These are phyloP conservation scores for Drosophila yooni DNA, from an alignment of 2,888 invertebrate genomes.

Conservation along the genomic window DNA sequence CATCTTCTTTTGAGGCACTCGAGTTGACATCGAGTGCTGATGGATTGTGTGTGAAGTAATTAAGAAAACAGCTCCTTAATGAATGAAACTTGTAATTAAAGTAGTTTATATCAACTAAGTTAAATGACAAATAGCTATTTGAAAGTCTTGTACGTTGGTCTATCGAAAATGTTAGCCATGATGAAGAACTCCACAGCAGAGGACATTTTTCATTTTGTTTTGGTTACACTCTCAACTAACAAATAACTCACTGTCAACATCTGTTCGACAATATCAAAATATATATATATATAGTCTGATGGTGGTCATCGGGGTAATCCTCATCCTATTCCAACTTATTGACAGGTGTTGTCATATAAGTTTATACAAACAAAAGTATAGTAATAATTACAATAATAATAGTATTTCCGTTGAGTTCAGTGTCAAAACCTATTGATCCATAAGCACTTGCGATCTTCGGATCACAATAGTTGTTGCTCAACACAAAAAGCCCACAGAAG, in stretches of 20 bases:
- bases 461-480: slow-evolving; percentile 1
- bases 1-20: slow-evolving; percentile 8
- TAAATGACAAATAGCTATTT: background rate
- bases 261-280: background rate
- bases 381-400: slow-evolving; percentile 5
- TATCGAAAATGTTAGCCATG: background rate
- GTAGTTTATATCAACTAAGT: background rate
- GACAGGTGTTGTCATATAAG: background rate
- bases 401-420: slow-evolving; percentile 4
- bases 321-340: too few species aligned
- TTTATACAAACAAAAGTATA: background rate
- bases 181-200: background rate
- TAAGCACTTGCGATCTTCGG: background rate
- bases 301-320: too few species aligned
- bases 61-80: slow-evolving; percentile 6
- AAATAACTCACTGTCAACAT: background rate
- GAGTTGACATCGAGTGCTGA: slow-evolving; percentile 20
- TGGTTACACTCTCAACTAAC: background rate
- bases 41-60: slow-evolving; percentile 30
- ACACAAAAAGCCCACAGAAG: slow-evolving; percentile 11
- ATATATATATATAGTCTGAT: too few species aligned
- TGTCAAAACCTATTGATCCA: slow-evolving; percentile 20
- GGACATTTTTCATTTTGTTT: background rate
- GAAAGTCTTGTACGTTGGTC: background rate
- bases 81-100: slow-evolving; percentile 31